Evolutionary conservation across 2,113 vertebrate species (phyloP).

Genomic region (Cromileptes altivelis): DNA sequence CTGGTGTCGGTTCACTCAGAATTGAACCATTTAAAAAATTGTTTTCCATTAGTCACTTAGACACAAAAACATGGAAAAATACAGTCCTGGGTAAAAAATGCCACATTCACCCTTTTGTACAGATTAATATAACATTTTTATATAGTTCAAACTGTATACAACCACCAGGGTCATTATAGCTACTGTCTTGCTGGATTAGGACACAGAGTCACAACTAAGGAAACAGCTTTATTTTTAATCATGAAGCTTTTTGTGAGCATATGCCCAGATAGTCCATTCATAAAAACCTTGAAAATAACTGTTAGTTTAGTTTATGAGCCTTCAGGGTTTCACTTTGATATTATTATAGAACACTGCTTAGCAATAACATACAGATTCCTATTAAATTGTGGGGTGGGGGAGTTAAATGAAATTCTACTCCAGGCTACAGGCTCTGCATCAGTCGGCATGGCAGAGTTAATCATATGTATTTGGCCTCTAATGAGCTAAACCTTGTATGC

Average conservation of each 20-base stretch:
- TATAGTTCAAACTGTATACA: neutral
- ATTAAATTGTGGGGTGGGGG: neutral
- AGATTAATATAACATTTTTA: no score
- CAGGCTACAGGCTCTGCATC: neutral
- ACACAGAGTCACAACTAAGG: no score
- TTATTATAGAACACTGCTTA: neutral
- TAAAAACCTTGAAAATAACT: neutral
- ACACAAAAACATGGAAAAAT: no score
- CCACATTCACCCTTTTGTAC: no score
- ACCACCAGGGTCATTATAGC: no score
- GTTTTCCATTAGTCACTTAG: no score
- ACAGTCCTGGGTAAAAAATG: no score
- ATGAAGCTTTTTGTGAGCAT: neutral
- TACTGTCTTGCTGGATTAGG: neutral
- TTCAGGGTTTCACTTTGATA: neutral
- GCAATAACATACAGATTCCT: neutral
- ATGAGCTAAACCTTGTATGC: slow-evolving; percentile 12
- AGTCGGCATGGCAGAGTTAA: neutral
- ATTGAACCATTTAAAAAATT: no score
- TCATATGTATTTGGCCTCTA: slow-evolving; percentile 16
- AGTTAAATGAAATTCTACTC: neutral
- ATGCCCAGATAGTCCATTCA: neutral
- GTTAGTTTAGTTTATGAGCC: neutral
- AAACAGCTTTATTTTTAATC: no score
- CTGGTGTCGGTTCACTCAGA: no score